Evolutionary conservation across 2,888 invertebrate genomes (phyloP).

Genomic region (Hemithea aestivaria): DNA sequence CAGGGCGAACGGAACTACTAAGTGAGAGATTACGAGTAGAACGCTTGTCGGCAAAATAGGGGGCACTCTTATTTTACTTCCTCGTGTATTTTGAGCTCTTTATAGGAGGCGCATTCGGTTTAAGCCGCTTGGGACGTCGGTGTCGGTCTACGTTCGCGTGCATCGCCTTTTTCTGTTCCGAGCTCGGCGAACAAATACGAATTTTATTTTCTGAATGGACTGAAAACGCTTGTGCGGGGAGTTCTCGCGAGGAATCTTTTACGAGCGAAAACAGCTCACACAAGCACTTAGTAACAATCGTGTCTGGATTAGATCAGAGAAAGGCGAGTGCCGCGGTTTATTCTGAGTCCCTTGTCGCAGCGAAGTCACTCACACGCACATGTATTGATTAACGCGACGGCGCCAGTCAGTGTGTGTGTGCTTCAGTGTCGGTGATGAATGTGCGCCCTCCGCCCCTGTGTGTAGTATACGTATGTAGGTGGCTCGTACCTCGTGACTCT

Average conservation of each 20-base stretch:
- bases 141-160: slow-evolving; percentile 55
- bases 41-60: slow-evolving; percentile 72
- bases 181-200: slow-evolving; percentile 40
- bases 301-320: slow-evolving; percentile 38
- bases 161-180: slow-evolving; percentile 68
- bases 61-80: slow-evolving; percentile 67
- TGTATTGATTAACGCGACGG: slow-evolving; percentile 82
- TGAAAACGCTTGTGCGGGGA: slow-evolving; percentile 33
- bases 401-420: slow-evolving; percentile 71
- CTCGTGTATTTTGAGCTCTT: slow-evolving; percentile 72
- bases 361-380: slow-evolving; percentile 82
- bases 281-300: slow-evolving; percentile 21
- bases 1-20: slow-evolving; percentile 79
- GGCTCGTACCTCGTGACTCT: slow-evolving; percentile 70
- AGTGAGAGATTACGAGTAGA: slow-evolving; percentile 79
- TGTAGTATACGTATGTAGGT: slow-evolving; percentile 41
- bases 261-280: slow-evolving; percentile 22
- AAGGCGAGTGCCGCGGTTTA: slow-evolving; percentile 45
- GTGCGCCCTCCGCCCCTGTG: slow-evolving; percentile 56
- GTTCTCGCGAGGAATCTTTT: slow-evolving; percentile 26
- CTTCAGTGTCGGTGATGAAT: slow-evolving; percentile 59
- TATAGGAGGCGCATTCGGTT: slow-evolving; percentile 62
- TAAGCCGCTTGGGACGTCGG: slow-evolving; percentile 65
- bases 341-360: slow-evolving; percentile 49
- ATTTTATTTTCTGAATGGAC: slow-evolving; percentile 45